These are phyloP conservation scores for Trichogramma pretiosum DNA, from an alignment of 1,140 invertebrate species.

Conservation along the genomic window DNA sequence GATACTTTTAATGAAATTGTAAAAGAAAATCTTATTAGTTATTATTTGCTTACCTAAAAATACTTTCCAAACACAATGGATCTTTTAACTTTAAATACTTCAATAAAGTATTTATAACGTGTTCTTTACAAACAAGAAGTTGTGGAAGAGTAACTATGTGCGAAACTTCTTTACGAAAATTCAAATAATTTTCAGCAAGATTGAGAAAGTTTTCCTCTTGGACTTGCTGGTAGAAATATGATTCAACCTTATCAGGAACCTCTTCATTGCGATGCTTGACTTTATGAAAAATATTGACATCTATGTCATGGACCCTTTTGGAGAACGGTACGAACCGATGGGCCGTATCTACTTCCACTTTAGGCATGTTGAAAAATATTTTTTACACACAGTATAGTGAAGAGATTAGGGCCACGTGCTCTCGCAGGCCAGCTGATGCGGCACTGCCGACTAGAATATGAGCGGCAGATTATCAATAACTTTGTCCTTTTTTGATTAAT, in stretches of 20 bases:
- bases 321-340: conserved; percentile 83
- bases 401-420: not conserved
- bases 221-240: conserved; percentile 71
- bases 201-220: conserved; percentile 82
- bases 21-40: no score
- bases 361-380: conserved; percentile 11
- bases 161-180: conserved; percentile 63
- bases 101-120: conserved; percentile 61
- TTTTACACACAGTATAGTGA: not conserved
- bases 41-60: conserved; percentile 79
- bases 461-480: no score
- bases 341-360: no score
- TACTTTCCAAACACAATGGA: conserved; percentile 63
- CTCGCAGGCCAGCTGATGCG: no score
- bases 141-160: conserved; percentile 70
- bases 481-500: no score
- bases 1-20: not conserved
- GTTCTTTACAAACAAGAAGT: conserved; percentile 67
- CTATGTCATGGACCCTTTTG: conserved; percentile 72
- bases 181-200: conserved; percentile 69
- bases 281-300: conserved; percentile 71
- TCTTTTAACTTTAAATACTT: conserved; percentile 64
- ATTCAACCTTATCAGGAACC: conserved; percentile 57
- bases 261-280: conserved; percentile 64
- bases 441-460: no score